Base-by-base conservation (phyloP, 2,113 vertebrate species). In the Euleptes europaea region DNA sequence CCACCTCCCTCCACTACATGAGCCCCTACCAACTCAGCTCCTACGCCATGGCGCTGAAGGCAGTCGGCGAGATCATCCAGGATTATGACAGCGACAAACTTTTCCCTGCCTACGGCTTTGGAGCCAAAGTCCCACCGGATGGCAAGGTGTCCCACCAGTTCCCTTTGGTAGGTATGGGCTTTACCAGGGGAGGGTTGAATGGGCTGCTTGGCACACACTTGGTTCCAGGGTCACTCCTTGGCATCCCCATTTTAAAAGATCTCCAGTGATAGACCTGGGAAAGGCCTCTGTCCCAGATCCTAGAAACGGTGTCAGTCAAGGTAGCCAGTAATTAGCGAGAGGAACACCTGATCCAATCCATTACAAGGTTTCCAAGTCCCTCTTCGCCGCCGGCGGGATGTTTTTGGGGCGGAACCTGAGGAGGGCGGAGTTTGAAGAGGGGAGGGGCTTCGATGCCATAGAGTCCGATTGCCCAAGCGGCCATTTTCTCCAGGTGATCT, bases 1-100 rank as follows among this genome's bases (percentile, higher is more conserved):
- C 99, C 88, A 99, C 98, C 31, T 99, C 99, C 0, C 97, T 99
- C 88, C 99, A 99, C 95, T 99, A 99, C 86, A 98, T 97, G 93
- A 99, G 97, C 86, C 99, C 99, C 4, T 99, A 99, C 96, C 99
- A 99, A 96, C 98, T 99, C 97, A 99, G 98, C 31, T 97, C 98
- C 82, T 99, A 99, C 17, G 99, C 98, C 90, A 98, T 99, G 98
- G 99, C 98, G 0, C 95, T 99, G 93, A 99, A 99, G 95, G 98
- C 99, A 2, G 98, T 99, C 63, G 99, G 99, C 51, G 98, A 99
- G 94, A 98, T 99, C 96, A 98, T 99, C 95, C 99, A 99, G 96
- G 98, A 99, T 97, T 99, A 99, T 1, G 99, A 99, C 97, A 99
- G 98, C 0, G 98, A 99, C 97, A 99, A 99, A 92, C 98, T 99